Base-by-base conservation (phyloP, 2,888 invertebrate genomes). In the Lingula anatina region DNA sequence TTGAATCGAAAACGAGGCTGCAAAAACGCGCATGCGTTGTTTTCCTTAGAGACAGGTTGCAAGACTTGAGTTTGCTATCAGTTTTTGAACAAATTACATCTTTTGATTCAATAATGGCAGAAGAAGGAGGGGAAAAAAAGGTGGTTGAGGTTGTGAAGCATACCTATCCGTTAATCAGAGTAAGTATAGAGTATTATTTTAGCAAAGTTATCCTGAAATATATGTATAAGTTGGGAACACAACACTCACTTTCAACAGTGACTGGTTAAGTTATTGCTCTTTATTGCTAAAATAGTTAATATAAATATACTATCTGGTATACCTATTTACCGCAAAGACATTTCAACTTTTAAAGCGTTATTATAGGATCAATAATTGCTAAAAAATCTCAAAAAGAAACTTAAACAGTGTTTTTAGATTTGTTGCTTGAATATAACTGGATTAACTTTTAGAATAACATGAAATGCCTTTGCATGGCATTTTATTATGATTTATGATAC, bases 121-220 rank as follows among this genome's bases (percentile, higher is more conserved):
- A 74, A 54, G 62, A 55, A 49, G 56, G 53, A 27, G 72, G 65
- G 59, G 73, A 74, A 47, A 75, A 75, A 60, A 74, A 72, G 51
- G 61, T 55, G 44, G 58, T 59, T 7, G 70, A 69, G 25, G 53
- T 60, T 15, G 70, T 68, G 49, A 56, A 70, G 44, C 74, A 74
- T 47, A 87, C 87, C 2, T 90, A 91, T 82, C 88, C 91, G 35
- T 78, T 91, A 49, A 84, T 91, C 54, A 83, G 87, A 81, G 91
- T 90, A 80, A 79, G 81, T 55, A 39, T 36, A 24, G 21, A 2
- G 3, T 24, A 42, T 18, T 26, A 9, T n/a, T 38, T 7, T 5
- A 27, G 24, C 37, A 26, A 39, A 20, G 23, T 3, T 39, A 12
- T 12, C 23, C 21, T 24, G 27, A 12, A 25, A 7, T 27, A 2